Evolutionary conservation across 37 sponge, comb jelly and placozoan genomes (phyloP), one percentile per base, ranked within the genome.

Genomic region (Bolinopsis microptera): DNA sequence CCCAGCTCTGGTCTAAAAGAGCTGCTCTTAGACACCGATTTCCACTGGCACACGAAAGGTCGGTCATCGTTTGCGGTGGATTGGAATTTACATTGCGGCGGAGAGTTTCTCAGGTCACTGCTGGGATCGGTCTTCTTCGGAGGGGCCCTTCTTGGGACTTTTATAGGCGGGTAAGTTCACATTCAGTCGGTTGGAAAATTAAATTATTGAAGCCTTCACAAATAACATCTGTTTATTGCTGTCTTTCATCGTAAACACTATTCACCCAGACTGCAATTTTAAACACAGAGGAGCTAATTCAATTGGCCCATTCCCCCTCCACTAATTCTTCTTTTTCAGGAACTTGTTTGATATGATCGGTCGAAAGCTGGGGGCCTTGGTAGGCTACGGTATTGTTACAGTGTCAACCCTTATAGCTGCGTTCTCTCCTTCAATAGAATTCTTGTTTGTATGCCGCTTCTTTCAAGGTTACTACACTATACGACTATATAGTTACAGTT

Each of bases 51-150:
- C 38, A 32, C 38, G 5, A 30, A 34, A 1, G 82, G 82, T 33
- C 3, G 82, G 1, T 36, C 38, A 3, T 34, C 35, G 5, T 80
- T 80, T 22, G 38, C 82, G 32, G 2, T 36, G 22, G 82, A 80
- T 9, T 80, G 82, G 82, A 35, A 80, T 34, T 22, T 80, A 0
- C 23, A 36, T 8, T 80, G 82, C 32, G 82, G 38, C 3, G 38
- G 82, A 30, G 82, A 80, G 82, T 27, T 32, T 8, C 38, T 80
- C 21, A 80, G 38, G 37, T 32, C 82, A 22, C 5, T 35, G 0
- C 35, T 80, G 36, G 82, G 82, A 36, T 80, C 82, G 1, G 30
- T 80, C 37, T 80, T 36, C 82, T 80, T 80, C 37, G 82, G 37
- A 23, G 82, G 82, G 2, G 82, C 82, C 38, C 2, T 80, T 28